A percentile compares a stretch with the other conserved stretches of the same genome.
Conservation (phyloP, 2,113 vertebrate genomes). For the Pseudopodoces humilis region DNA sequence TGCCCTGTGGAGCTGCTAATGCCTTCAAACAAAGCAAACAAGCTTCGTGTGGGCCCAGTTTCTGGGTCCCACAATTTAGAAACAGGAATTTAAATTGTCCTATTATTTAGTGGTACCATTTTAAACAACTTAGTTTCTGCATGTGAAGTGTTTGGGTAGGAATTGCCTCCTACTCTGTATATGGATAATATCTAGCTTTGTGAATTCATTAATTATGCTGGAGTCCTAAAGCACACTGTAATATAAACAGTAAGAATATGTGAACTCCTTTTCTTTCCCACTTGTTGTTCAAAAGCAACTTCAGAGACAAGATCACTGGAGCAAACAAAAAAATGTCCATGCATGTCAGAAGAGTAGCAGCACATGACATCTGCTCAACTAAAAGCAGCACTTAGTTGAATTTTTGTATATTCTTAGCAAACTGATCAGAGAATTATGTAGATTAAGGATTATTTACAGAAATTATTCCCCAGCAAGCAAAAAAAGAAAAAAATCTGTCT, state of each 20-base stretch:
- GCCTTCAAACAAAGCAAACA: background rate
- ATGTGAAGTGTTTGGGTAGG: background rate
- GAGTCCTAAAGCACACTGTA: background rate
- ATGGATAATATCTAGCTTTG: background rate
- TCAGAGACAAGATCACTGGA: background rate
- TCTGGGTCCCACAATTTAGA: background rate
- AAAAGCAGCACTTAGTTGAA: background rate
- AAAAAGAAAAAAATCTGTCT: background rate
- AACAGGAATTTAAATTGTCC: background rate
- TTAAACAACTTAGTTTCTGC: background rate
- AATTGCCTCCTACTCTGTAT: background rate
- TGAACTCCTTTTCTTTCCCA: background rate
- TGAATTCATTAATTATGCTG: background rate
- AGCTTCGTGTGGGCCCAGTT: rapidly evolving
- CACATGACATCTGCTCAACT: background rate
- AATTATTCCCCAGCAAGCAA: background rate
- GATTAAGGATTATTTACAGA: background rate
- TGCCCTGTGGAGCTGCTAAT: background rate
- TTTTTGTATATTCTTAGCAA: background rate
- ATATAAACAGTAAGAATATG: background rate
- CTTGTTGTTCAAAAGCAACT: background rate
- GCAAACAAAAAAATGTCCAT: background rate
- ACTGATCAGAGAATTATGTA: background rate
- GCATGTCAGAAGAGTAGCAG: background rate
- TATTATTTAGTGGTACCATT: background rate